Evolutionary conservation across 1,140 invertebrate genomes (phyloP), one percentile per base, ranked within the genome.

Genomic region (Drosophila pseudoananassae): DNA sequence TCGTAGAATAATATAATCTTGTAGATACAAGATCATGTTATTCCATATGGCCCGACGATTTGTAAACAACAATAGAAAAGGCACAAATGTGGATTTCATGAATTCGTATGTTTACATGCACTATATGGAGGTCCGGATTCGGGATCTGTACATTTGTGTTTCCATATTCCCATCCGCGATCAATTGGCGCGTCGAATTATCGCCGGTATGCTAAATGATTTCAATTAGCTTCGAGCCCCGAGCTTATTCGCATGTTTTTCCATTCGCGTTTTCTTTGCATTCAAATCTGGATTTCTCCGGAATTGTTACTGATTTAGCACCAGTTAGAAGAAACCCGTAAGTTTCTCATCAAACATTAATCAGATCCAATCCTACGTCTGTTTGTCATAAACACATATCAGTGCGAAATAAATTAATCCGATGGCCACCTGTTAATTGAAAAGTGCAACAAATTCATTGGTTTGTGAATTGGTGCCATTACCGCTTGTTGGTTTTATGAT

Each of bases 161-260:
- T 36, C 60, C 45, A 53, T 50, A 52, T 59, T 31, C 3, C 8
- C 7, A 47, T 69, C 4, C 10, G 25, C 6, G 36, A 40, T 77
- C 69, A 82, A 87, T 85, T 87, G 83, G 55, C 40, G 31, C 52
- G 49, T 49, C 70, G 75, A 82, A 88, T 87, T 87, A 88, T 78
- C 78, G 55, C 25, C 29, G 40, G 36, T 54, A 57, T 61, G 72
- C 78, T 82, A 87, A 87, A 64, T 36, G 83, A 88, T 64, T 55
- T 51, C 69, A 87, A 85, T 82, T 78, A 78, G 49, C 20, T 29
- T 36, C 33, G 10, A n/a, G 33, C 1, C 4, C 23, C 43, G 7
- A 20, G 17, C 2, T 3, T 33, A 20, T 58, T 56, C 36, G 23
- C 25, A 17, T 38, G n/a, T 61, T 56, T 64, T 53, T 47, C 46